Percentiles rank a stretch among this genome's conserved stretches.
These are phyloP conservation scores for Lethenteron reissneri DNA, from an alignment of 2,113 vertebrate genomes.

Conservation along the genomic window DNA sequence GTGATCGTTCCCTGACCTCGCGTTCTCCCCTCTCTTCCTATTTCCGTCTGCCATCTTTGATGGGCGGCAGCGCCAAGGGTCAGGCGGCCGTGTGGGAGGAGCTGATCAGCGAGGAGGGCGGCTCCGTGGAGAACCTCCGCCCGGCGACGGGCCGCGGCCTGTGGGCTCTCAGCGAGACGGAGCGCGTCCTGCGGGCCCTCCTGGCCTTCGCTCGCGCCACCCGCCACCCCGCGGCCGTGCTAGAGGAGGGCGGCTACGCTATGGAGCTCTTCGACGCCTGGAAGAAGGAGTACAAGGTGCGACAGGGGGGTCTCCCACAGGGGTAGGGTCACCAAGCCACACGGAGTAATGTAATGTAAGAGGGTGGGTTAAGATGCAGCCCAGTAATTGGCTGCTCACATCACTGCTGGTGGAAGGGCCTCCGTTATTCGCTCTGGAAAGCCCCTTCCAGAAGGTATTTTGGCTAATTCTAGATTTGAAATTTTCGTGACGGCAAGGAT, in stretches of 20 bases:
- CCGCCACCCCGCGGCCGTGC: constrained; percentile 38
- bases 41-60: too few relatives aligned
- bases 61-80: constrained; percentile 45
- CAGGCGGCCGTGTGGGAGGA: constrained; percentile 94
- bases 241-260: constrained; percentile 60
- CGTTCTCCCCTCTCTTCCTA: too few relatives aligned
- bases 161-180: constrained; percentile 74
- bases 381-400: too few relatives aligned
- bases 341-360: too few relatives aligned
- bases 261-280: constrained; percentile 86
- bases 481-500: too few relatives aligned
- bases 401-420: too few relatives aligned
- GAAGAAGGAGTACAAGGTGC: constrained; percentile 97
- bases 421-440: too few relatives aligned
- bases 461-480: too few relatives aligned
- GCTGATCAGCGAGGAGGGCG: constrained; percentile 94
- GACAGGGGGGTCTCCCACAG: background rate
- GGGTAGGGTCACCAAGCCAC: too few relatives aligned
- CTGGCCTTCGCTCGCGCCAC: constrained; percentile 62
- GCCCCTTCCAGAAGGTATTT: too few relatives aligned
- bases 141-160: constrained; percentile 78
- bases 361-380: too few relatives aligned
- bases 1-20: too few relatives aligned
- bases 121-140: constrained; percentile 63
- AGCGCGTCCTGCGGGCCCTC: constrained; percentile 61